Evolutionary conservation across 2,797 vertebrate genomes (phyloP).

Genomic region (Microctenopoma lineatum): DNA sequence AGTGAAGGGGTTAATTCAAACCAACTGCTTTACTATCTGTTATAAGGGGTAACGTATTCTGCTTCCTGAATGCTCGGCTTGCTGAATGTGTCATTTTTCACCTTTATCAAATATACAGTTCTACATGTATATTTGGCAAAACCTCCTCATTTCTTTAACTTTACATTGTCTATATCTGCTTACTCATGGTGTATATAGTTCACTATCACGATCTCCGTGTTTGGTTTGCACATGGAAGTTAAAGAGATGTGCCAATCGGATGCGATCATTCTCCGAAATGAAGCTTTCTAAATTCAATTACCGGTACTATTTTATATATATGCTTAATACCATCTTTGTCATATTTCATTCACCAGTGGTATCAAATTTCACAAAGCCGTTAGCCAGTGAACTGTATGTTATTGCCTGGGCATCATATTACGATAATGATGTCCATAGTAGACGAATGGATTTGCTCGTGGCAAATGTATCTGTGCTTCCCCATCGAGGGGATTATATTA

Average conservation of each 20-base stretch:
- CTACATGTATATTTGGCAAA: constrained; percentile 77
- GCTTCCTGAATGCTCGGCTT: constrained; percentile 80
- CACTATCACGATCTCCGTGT: constrained; percentile 28
- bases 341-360: constrained; percentile 48
- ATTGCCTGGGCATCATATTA: constrained; percentile 48
- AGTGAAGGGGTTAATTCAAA: constrained; percentile 81
- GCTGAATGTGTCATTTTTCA: constrained; percentile 74
- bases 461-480: constrained; percentile 41
- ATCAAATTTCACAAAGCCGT: constrained; percentile 73
- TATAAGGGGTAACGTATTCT: constrained; percentile 83
- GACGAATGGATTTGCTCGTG: constrained; percentile 52
- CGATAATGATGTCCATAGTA: constrained; percentile 47
- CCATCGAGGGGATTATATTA: constrained; percentile 54
- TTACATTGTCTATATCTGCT: constrained; percentile 58
- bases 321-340: constrained; percentile 24
- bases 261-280: constrained; percentile 26
- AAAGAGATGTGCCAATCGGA: background rate
- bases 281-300: constrained; percentile 20
- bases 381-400: constrained; percentile 29
- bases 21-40: constrained; percentile 79
- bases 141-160: constrained; percentile 52
- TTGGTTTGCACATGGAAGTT: too few species aligned
- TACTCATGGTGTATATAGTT: constrained; percentile 54
- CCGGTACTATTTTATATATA: too few species aligned
- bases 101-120: constrained; percentile 77